phyloP scores from a whole-genome alignment of 2,113 vertebrate species.

The Vanacampus margaritifer region DNA sequence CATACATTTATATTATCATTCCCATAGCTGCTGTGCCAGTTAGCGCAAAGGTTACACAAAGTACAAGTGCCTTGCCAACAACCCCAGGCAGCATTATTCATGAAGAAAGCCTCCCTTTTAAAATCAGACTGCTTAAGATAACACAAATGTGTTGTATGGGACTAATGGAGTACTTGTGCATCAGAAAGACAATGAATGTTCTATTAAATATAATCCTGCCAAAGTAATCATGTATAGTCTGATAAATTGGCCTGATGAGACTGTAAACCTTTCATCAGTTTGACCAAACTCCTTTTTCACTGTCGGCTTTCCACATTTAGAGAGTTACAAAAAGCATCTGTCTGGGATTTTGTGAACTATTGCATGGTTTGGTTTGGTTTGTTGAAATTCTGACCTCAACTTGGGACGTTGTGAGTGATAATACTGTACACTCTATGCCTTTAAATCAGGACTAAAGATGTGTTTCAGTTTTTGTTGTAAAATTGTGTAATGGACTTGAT shows the following conservation, averaged over 20 bases:
- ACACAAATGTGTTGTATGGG: constrained; percentile 15
- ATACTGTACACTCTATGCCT: too few relatives aligned
- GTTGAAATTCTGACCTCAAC: too few relatives aligned
- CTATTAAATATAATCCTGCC: constrained; percentile 3
- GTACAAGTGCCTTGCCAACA: constrained; percentile 36
- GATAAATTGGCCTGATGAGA: constrained; percentile 2
- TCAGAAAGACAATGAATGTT: constrained; percentile 5
- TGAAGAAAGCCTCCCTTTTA: constrained; percentile 25
- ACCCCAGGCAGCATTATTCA: constrained; percentile 35
- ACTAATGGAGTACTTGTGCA: constrained; percentile 7
- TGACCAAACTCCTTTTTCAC: background rate
- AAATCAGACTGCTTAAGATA: constrained; percentile 22
- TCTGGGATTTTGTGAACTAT: background rate
- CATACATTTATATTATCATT: constrained; percentile 45
- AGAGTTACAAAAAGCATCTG: background rate
- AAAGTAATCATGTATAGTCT: background rate
- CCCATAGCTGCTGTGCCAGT: constrained; percentile 51
- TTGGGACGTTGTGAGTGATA: too few relatives aligned
- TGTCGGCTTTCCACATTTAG: background rate
- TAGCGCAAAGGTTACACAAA: constrained; percentile 49
- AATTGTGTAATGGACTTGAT: too few relatives aligned
- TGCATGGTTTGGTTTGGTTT: background rate
- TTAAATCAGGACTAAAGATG: too few relatives aligned
- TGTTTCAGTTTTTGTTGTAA: too few relatives aligned
- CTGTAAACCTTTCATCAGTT: constrained; percentile 1